These are phyloP conservation scores for Lasioglossum figueresi DNA, from an alignment of 2,888 invertebrate genomes.

Conservation along the genomic window DNA sequence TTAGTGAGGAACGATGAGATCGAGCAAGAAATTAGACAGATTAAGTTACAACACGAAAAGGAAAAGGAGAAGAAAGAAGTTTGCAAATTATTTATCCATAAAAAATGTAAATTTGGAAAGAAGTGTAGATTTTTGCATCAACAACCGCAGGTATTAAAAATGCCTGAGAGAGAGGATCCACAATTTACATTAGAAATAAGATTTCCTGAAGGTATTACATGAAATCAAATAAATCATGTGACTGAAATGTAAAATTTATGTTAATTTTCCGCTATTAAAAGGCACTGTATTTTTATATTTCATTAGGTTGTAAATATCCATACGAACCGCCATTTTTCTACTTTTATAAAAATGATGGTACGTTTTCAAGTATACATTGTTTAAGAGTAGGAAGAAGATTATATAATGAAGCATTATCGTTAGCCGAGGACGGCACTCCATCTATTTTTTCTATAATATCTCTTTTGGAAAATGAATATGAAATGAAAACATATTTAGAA, in stretches of 20 bases:
- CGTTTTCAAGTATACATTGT: slow-evolving; percentile 87
- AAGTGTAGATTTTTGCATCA: slow-evolving; percentile 91
- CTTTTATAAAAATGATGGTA: slow-evolving; percentile 85
- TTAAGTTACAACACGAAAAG: slow-evolving; percentile 83
- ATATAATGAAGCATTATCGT: slow-evolving; percentile 88
- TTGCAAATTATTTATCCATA: slow-evolving; percentile 87
- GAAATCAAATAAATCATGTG: slow-evolving; percentile 30
- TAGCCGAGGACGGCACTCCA: slow-evolving; percentile 89
- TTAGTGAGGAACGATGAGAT: slow-evolving; percentile 86
- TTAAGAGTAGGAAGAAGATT: slow-evolving; percentile 88
- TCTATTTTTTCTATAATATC: slow-evolving; percentile 90
- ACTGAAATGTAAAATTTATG: slow-evolving; percentile 10
- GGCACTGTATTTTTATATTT: slow-evolving; percentile 39
- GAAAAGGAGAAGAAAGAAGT: slow-evolving; percentile 86
- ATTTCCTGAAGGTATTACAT: slow-evolving; percentile 86
- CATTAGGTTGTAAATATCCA: slow-evolving; percentile 87
- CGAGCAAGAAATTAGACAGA: slow-evolving; percentile 74
- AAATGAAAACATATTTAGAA: slow-evolving; percentile 87
- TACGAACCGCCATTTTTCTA: slow-evolving; percentile 90
- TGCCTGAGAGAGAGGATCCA: slow-evolving; percentile 77
- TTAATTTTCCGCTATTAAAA: slow-evolving; percentile 10
- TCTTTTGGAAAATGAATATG: slow-evolving; percentile 89
- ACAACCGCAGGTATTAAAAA: slow-evolving; percentile 82
- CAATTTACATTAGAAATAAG: slow-evolving; percentile 90
- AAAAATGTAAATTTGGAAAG: slow-evolving; percentile 89